phyloP scores from a whole-genome alignment of 2,113 vertebrate species.

The Melanerpes aurifrons region DNA sequence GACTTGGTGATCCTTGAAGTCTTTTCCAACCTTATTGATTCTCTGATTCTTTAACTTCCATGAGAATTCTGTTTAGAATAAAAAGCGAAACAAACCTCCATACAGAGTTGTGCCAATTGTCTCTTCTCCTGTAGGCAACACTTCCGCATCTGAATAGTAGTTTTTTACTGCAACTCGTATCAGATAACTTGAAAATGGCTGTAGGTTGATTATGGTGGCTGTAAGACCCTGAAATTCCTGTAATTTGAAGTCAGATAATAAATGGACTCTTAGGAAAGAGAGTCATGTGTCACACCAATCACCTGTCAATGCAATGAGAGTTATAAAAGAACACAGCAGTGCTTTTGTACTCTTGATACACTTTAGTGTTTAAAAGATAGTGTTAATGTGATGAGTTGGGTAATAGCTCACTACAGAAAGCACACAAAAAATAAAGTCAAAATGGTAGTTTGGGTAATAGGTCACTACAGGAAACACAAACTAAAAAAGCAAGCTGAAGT shows the following conservation, averaged over 20 bases:
- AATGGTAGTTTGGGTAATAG: background rate
- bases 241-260: background rate
- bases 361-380: background rate
- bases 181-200: constrained; percentile 74
- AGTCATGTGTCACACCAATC: background rate
- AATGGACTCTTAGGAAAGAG: background rate
- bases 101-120: constrained; percentile 61
- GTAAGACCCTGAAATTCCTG: constrained; percentile 73
- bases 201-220: constrained; percentile 59
- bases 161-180: constrained; percentile 70
- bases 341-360: background rate
- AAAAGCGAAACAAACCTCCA: constrained; percentile 72
- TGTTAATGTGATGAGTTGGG: too few relatives aligned
- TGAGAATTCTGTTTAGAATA: background rate
- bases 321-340: background rate
- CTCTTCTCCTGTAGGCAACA: constrained; percentile 13
- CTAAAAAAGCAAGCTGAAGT: background rate
- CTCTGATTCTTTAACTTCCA: background rate
- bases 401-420: background rate
- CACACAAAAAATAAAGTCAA: background rate
- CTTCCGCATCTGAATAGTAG: constrained; percentile 70
- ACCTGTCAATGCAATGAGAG: background rate
- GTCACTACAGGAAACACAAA: background rate
- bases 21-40: too few relatives aligned
- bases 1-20: too few relatives aligned